Evolutionary conservation across 1,140 invertebrate genomes (phyloP), one percentile per base, ranked within the genome.

Genomic region (Nasonia vitripennis): DNA sequence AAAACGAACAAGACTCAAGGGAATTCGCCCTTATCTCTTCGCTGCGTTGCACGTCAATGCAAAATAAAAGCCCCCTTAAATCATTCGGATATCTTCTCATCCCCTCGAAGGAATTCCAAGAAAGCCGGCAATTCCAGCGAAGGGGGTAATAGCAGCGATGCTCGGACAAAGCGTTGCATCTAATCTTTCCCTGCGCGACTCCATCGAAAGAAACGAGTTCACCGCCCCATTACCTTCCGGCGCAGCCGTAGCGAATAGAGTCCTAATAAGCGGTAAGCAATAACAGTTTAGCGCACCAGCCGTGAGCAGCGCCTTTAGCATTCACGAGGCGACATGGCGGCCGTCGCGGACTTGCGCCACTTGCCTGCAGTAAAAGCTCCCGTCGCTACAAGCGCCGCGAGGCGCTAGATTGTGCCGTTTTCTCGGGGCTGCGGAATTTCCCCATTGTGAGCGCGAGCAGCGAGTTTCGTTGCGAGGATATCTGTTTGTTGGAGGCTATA

Each of bases 221-320:
- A 27, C 80, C 41, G 27, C 12, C 11, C 68, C 34, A 41, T 27
- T 51, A 4, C 67, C 20, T 62, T 62, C 20, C 37, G n/a, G 37
- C 10, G 37, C 7, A 62, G 55, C 20, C 1, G 55, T n/a, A 31
- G 51, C 67, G 34, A 79, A 75, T 41, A 41, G 78, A 79, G 48
- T 80, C 70, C 48, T 80, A 62, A 62, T 55, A 80, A 85, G 84
- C 62, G 11, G 68, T 67, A 55, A 80, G 74, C 78, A 78, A 81
- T 81, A 81, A 78, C 55, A 78, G 71, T 86, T 81, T 48, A 78
- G n/a, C 20, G 62, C 23, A 34, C 3, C n/a, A 71, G 79, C 17
- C 17, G 31, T 14, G 34, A 45, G 68, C 5, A 11, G 2, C 27
- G 12, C 34, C 17, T 74, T 74, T 78, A 55, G 48, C 81, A 77